A percentile compares a stretch with the other conserved stretches of the same genome.
Conservation (phyloP, 2,797 vertebrate species). For the Apodemus agrarius region DNA sequence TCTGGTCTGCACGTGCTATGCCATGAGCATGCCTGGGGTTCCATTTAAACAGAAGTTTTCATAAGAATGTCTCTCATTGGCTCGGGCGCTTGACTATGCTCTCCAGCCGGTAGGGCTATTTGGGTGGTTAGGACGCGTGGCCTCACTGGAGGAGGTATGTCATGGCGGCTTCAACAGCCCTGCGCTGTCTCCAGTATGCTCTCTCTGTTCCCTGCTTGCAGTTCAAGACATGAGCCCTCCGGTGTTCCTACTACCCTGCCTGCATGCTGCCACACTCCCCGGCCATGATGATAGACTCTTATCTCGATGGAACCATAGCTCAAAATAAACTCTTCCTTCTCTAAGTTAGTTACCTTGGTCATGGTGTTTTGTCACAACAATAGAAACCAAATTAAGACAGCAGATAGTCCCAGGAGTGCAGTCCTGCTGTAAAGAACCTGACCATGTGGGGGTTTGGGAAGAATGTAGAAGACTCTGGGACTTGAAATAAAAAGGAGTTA, state of each 20-base stretch:
- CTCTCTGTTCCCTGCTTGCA: background rate
- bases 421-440: background rate
- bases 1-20: background rate
- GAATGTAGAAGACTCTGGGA: background rate
- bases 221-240: background rate
- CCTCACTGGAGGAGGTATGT: background rate
- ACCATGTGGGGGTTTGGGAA: background rate
- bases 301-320: background rate
- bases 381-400: background rate
- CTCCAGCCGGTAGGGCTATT: background rate
- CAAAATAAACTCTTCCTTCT: background rate
- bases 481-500: background rate
- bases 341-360: background rate
- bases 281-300: background rate
- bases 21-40: background rate
- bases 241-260: background rate
- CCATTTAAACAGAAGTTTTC: background rate
- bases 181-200: background rate
- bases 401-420: too few species aligned
- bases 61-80: background rate
- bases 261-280: background rate
- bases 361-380: background rate
- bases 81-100: background rate
- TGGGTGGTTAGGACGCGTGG: background rate
- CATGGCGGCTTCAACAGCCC: background rate